Base-by-base conservation (phyloP, 2,113 vertebrate genomes). In the Myxocyprinus asiaticus region DNA sequence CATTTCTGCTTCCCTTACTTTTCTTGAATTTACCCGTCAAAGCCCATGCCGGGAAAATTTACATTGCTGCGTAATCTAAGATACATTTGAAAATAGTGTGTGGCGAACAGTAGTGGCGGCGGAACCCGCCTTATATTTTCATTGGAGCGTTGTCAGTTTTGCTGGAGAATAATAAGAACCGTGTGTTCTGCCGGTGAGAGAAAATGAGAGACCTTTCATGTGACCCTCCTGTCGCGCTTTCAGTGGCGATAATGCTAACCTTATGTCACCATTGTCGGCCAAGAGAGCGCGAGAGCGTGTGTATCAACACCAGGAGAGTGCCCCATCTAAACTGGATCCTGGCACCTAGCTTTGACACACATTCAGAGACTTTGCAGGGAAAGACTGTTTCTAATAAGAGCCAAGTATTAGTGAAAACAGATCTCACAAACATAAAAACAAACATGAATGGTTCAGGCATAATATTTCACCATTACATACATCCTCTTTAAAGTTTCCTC, bases 181-280 rank as follows among this genome's bases (percentile, higher is more conserved):
- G 94, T 93, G 89, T 98, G 95, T 95, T 89, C 90, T 85, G 88
- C 88, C 86, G 88, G 88, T 88, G 90, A 90, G 93, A 92, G 91
- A 94, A 93, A 94, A 93, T 90, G 85, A 90, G 85, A 92, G 91
- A 94, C 94, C 92, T 93, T 93, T 92, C 88, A 90, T 90, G 86
- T 93, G 94, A 96, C 93, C 95, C 93, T 95, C 96, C 95, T 96
- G 96, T 96, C 91, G 88, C 87, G 91, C 89, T 93, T 93, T 94
- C 91, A 94, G 89, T 90, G 84, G 90, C n/a, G 81, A 93, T 94
- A 94, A 95, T 90, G 87, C 90, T 89, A 90, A 90, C 89, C 91
- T 94, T 88, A 92, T 93, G 93, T 91, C 90, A 88, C 86, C 85
- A 85, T 91, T 88, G 91, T 91, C 88, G 89, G 91, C 86, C 90